These are phyloP conservation scores for Acronicta leporina DNA, from an alignment of 2,888 invertebrate species.

Conservation along the genomic window DNA sequence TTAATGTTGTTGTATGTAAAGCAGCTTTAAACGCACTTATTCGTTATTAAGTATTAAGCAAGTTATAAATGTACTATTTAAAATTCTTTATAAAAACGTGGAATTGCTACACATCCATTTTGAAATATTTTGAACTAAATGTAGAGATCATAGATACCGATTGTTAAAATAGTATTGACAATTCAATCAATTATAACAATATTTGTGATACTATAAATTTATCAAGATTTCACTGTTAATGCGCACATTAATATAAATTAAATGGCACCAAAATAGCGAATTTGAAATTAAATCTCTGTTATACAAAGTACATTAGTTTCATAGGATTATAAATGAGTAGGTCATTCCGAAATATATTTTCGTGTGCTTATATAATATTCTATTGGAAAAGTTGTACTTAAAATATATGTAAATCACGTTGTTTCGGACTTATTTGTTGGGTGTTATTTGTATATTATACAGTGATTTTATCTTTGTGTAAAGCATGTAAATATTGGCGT, in stretches of 20 bases:
- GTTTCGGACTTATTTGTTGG: constrained; percentile 79
- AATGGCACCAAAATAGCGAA: constrained; percentile 44
- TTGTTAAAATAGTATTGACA: constrained; percentile 16
- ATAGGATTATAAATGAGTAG: constrained; percentile 59
- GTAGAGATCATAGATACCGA: constrained; percentile 12
- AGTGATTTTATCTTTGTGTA: constrained; percentile 80
- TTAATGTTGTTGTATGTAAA: constrained; percentile 45
- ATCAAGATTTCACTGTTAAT: constrained; percentile 33
- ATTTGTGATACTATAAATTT: constrained; percentile 43
- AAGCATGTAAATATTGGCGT: constrained; percentile 85
- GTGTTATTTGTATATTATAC: constrained; percentile 84
- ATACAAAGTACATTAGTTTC: constrained; percentile 61
- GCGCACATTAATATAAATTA: constrained; percentile 36
- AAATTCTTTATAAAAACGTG: constrained; percentile 19
- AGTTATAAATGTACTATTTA: constrained; percentile 33
- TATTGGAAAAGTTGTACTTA: constrained; percentile 80
- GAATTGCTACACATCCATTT: constrained; percentile 23
- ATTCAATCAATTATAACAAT: constrained; percentile 23
- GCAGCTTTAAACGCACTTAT: constrained; percentile 50
- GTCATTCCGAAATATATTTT: constrained; percentile 72
- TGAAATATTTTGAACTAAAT: constrained; percentile 31
- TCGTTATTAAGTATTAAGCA: constrained; percentile 29
- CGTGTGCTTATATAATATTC: constrained; percentile 67
- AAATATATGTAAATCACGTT: constrained; percentile 70
- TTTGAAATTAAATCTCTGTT: constrained; percentile 51